Conservation (phyloP, 2,113 vertebrate genomes). For the Psilopsiagon aymara region DNA sequence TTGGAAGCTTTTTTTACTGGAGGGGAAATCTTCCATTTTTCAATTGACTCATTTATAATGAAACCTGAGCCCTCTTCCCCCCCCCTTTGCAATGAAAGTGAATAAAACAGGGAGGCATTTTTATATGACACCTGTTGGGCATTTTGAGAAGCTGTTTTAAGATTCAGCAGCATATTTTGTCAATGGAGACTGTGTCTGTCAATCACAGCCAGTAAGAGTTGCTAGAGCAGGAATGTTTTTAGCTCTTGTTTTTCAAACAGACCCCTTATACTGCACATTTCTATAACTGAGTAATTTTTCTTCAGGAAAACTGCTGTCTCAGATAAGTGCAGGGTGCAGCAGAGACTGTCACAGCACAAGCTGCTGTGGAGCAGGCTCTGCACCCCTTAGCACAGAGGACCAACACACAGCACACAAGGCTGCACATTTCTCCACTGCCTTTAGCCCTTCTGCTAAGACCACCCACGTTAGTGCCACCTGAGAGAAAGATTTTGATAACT, state of each 20-base stretch:
- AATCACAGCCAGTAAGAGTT: fast-evolving
- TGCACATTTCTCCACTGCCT: background rate
- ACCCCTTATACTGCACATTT: background rate
- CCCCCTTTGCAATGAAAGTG: background rate
- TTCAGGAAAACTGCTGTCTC: background rate
- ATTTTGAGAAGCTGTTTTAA: background rate
- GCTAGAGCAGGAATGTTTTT: background rate
- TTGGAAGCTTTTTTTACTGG: conserved; percentile 6
- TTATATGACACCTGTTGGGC: background rate
- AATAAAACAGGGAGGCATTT: background rate
- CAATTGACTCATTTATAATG: background rate
- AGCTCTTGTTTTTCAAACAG: background rate
- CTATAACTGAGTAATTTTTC: background rate
- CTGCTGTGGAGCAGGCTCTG: fast-evolving
- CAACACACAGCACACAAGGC: fast-evolving
- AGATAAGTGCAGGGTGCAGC: background rate
- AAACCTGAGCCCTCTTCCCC: background rate
- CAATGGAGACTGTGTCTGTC: background rate
- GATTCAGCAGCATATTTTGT: background rate
- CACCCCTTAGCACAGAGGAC: background rate
- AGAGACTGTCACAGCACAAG: background rate
- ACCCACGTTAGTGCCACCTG: fast-evolving
- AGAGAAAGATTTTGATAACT: background rate
- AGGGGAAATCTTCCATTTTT: conserved; percentile 28
- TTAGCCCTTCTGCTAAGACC: background rate